These are phyloP conservation scores for Brachionus rotundiformis DNA, from an alignment of 1,140 invertebrate genomes.

Conservation along the genomic window DNA sequence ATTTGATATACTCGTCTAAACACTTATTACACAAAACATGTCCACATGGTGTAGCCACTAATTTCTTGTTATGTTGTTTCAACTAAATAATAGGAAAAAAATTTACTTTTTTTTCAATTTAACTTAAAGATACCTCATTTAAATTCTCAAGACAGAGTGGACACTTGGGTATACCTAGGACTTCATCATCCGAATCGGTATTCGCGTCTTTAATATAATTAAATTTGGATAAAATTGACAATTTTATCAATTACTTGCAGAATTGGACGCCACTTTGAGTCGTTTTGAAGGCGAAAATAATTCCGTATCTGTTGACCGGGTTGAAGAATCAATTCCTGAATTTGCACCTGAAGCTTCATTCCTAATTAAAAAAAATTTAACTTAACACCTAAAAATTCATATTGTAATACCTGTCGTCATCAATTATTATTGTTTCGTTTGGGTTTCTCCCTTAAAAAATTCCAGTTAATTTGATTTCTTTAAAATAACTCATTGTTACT, in stretches of 20 bases:
- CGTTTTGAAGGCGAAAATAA: neutral
- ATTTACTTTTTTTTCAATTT: neutral
- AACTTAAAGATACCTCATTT: conserved; percentile 18
- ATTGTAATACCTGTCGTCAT: conserved; percentile 39
- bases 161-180: conserved; percentile 22
- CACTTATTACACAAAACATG: conserved; percentile 48
- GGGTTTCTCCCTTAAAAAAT: neutral
- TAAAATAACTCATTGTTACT: neutral
- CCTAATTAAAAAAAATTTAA: neutral
- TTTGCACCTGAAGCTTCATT: neutral
- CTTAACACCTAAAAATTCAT: no score
- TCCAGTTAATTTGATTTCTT: neutral
- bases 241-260: neutral
- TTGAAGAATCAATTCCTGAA: neutral
- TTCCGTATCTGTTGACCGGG: neutral
- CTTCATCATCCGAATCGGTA: neutral
- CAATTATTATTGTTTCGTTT: conserved; percentile 14
- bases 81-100: neutral
- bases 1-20: conserved; percentile 38
- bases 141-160: conserved; percentile 49
- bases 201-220: neutral
- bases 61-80: conserved; percentile 9
- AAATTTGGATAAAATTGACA: neutral
- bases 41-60: conserved; percentile 45
- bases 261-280: neutral